Conservation (phyloP, 2,797 vertebrate genomes). For the Lutjanus argentimaculatus region DNA sequence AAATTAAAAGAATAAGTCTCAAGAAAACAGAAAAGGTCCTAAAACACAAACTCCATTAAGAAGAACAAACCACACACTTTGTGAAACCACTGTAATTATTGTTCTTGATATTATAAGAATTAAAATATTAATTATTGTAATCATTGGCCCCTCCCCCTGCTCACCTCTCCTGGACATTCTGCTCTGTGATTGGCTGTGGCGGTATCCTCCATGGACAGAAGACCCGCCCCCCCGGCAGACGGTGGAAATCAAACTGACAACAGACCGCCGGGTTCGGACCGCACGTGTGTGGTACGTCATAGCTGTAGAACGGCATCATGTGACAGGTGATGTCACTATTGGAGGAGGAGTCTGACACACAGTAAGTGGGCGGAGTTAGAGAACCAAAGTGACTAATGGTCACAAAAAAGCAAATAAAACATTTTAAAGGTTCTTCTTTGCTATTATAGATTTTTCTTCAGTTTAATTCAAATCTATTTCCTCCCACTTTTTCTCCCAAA, state of each 20-base stretch:
- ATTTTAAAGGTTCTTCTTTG: no score
- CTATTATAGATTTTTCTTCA: no score
- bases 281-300: conserved; percentile 95
- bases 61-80: not conserved
- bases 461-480: no score
- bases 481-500: no score
- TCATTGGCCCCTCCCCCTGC: not conserved
- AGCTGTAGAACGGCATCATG: conserved; percentile 99
- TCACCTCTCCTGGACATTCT: conserved; percentile 84
- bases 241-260: conserved; percentile 97
- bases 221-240: conserved; percentile 91
- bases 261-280: conserved; percentile 95
- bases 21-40: no score
- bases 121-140: not conserved
- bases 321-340: conserved; percentile 94
- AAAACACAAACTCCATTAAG: no score
- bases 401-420: not conserved
- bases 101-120: not conserved
- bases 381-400: not conserved
- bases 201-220: conserved; percentile 93
- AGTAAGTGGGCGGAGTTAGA: conserved; percentile 35
- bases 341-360: conserved; percentile 87
- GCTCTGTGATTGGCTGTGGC: conserved; percentile 90
- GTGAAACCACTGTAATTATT: not conserved
- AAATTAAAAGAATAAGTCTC: no score